Evolutionary conservation across 1,140 invertebrate species (phyloP), one percentile per base, ranked within the genome.

Genomic region (Nixonia krombeini): DNA sequence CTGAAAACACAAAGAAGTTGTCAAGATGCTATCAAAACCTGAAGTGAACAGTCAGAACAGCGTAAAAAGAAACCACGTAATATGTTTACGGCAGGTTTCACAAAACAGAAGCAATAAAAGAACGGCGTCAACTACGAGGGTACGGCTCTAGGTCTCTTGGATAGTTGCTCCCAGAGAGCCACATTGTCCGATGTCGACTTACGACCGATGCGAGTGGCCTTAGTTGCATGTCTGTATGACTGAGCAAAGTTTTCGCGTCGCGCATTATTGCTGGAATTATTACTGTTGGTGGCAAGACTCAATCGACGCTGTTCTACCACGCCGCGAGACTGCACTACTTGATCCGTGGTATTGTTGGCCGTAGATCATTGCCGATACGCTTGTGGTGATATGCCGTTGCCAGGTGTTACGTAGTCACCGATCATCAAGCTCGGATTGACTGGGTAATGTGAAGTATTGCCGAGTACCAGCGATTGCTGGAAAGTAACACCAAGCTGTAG

Each of bases 401-500:
- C 86, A 23, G 89, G 87, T 47, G 89, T 87, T 45, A 90, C 89
- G 79, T 93, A 93, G 78, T 93, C 92, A 47, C 91, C 92, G 72
- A 92, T 93, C 92, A 93, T 92, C 72, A 92, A 86, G 79, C 90
- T 92, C 76, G 89, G 90, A 83, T 90, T 92, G 59, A 93, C 89
- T 56, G 91, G 90, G 73, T 90, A 91, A 74, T 89, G 87, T 12
- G 86, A 86, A 10, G 87, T 85, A 63, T 89, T 89, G 65, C 88
- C 87, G 79, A 91, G 86, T 33, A 89, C 88, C 76, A 88, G 85
- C 80, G 86, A 87, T 83, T 87, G 87, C 83, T 87, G 86, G 76
- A 84, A 85, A 84, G 76, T 83, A 83, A 83, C 81, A 83, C 79
- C 81, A 83, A 83, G 82, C 82, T 83, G 81, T 83, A 83, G 81